phyloP scores from a whole-genome alignment of 1,140 invertebrate genomes.

The Adelges cooleyi region DNA sequence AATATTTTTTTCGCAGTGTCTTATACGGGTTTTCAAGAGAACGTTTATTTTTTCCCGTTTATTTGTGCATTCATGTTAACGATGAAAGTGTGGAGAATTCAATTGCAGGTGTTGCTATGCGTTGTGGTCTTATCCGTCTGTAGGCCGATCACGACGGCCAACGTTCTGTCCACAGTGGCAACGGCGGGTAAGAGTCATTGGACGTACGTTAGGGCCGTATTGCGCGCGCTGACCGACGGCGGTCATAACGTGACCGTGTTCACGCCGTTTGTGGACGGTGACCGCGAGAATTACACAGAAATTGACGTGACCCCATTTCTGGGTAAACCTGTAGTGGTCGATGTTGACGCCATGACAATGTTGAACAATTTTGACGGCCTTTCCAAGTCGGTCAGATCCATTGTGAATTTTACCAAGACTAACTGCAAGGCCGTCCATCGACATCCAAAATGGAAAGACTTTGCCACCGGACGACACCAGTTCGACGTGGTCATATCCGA shows the following conservation, averaged over 20 bases:
- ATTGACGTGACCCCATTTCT: neutral
- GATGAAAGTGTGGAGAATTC: too few relatives aligned
- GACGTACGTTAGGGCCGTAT: slow-evolving; percentile 36
- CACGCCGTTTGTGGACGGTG: neutral
- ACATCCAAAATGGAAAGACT: neutral
- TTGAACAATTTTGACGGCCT: neutral
- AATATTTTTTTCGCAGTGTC: too few relatives aligned
- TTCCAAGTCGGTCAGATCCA: neutral
- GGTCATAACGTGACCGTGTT: slow-evolving; percentile 15
- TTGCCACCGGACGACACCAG: neutral
- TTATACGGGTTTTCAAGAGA: too few relatives aligned
- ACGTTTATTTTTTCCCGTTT: too few relatives aligned
- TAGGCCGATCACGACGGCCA: too few relatives aligned
- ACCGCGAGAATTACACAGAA: slow-evolving; percentile 1
- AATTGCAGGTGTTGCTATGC: too few relatives aligned
- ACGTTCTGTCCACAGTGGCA: too few relatives aligned
- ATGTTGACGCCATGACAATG: neutral
- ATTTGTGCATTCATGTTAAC: too few relatives aligned
- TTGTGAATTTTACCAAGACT: neutral
- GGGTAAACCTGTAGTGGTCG: neutral
- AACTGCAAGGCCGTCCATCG: neutral
- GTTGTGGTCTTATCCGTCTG: too few relatives aligned
- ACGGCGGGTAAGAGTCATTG: slow-evolving; percentile 39
- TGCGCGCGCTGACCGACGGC: slow-evolving; percentile 30
- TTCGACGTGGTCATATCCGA: neutral